A percentile compares a stretch with the other conserved stretches of the same genome.
These are phyloP conservation scores for Peromyscus attwateri DNA, from an alignment of 2,797 vertebrate genomes.

Conservation along the genomic window DNA sequence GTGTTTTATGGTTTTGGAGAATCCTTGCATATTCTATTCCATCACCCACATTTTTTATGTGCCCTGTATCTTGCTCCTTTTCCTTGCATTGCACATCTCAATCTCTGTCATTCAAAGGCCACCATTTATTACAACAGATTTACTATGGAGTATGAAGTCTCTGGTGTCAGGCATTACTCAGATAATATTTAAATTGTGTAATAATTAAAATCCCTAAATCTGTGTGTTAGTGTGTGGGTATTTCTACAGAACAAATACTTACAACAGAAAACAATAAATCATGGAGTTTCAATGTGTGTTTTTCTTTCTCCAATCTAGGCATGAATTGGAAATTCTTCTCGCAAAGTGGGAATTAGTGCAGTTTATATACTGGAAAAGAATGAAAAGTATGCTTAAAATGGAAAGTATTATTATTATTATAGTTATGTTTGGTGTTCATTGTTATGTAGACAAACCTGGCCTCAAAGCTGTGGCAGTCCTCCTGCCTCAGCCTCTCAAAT, in stretches of 20 bases:
- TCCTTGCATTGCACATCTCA: neutral
- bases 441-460: neutral
- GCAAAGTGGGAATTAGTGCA: constrained; percentile 22
- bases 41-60: neutral
- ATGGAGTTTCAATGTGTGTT: neutral
- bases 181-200: neutral
- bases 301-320: neutral
- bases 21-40: neutral
- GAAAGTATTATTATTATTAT: neutral
- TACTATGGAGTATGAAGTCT: neutral
- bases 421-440: neutral
- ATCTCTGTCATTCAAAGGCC: neutral
- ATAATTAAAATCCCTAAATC: neutral
- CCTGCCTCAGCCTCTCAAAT: neutral
- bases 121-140: neutral
- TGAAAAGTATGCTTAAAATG: constrained; percentile 33
- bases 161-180: neutral
- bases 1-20: neutral
- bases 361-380: neutral
- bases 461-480: neutral
- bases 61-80: neutral
- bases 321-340: constrained; percentile 29
- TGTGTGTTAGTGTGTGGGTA: neutral
- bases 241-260: constrained; percentile 43
- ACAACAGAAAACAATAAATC: constrained; percentile 30